Percentiles rank a stretch among this genome's conserved stretches.
Conservation (phyloP, 2,113 vertebrate species). For the Neopipo cinnamomea region DNA sequence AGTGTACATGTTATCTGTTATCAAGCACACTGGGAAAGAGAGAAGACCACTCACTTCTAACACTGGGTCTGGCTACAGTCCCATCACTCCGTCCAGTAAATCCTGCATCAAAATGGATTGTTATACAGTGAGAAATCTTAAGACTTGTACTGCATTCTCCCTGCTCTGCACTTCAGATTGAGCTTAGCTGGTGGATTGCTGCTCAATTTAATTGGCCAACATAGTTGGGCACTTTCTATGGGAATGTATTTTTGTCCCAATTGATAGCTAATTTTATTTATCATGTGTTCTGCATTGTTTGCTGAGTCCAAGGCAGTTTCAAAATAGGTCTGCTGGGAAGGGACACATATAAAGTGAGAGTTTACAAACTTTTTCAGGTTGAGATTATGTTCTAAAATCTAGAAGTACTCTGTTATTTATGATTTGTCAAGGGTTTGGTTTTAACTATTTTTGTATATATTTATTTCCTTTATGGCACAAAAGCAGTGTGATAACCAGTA, state of each 20-base stretch:
- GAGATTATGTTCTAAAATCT: not conserved
- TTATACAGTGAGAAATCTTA: not conserved
- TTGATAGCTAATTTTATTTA: not conserved
- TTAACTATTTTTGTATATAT: not conserved
- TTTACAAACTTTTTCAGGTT: not conserved
- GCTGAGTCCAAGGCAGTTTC: not conserved
- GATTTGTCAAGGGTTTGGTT: not conserved
- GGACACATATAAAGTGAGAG: not conserved
- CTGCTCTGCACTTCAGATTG: not conserved
- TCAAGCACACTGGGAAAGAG: not conserved
- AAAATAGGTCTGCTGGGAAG: not conserved
- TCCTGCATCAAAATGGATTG: not conserved
- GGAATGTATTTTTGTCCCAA: not conserved
- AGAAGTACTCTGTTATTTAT: not conserved
- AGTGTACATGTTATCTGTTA: not conserved
- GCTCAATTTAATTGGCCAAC: not conserved
- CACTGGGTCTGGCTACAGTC: not conserved
- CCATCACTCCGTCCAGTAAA: not conserved
- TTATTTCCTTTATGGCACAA: not conserved
- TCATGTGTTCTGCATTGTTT: not conserved
- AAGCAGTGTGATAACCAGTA: not conserved
- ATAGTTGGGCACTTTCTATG: not conserved
- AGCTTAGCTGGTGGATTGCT: not conserved
- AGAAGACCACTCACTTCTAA: not conserved
- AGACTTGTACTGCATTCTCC: not conserved